Evolutionary conservation across 1,140 invertebrate genomes (phyloP).

Genomic region (Ceratina japonica): DNA sequence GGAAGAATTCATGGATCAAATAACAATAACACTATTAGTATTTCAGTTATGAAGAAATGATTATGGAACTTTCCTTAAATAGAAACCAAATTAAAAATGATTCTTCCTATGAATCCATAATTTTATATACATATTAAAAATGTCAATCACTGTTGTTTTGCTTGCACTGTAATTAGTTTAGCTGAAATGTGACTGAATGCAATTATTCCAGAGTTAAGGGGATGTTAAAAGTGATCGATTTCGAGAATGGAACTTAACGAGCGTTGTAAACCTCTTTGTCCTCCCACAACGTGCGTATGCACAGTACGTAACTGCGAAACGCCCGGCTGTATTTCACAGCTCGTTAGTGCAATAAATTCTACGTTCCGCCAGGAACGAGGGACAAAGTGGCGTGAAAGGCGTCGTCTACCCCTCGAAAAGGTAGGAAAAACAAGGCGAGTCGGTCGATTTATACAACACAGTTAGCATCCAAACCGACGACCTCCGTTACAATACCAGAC

Average conservation of each 20-base stretch:
- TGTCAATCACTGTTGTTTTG: no score
- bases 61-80: not conserved
- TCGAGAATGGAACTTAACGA: not conserved
- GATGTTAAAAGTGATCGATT: not conserved
- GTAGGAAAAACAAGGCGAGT: constrained; percentile 19
- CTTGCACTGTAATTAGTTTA: no score
- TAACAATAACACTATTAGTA: no score
- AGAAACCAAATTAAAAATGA: no score
- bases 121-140: no score
- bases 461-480: not conserved
- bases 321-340: constrained; percentile 20
- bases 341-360: constrained; percentile 31
- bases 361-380: constrained; percentile 15
- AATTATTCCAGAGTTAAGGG: no score
- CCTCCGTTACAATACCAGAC: not conserved
- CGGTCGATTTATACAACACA: constrained; percentile 13
- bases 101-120: no score
- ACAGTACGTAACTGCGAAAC: not conserved
- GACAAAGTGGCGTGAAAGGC: constrained; percentile 28
- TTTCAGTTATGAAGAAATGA: not conserved
- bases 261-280: not conserved
- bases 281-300: not conserved
- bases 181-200: no score
- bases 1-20: not conserved
- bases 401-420: constrained; percentile 6